Evolutionary conservation across 2,797 vertebrate species (phyloP), one percentile per base, ranked within the genome.

Genomic region (Erethizon dorsatum): DNA sequence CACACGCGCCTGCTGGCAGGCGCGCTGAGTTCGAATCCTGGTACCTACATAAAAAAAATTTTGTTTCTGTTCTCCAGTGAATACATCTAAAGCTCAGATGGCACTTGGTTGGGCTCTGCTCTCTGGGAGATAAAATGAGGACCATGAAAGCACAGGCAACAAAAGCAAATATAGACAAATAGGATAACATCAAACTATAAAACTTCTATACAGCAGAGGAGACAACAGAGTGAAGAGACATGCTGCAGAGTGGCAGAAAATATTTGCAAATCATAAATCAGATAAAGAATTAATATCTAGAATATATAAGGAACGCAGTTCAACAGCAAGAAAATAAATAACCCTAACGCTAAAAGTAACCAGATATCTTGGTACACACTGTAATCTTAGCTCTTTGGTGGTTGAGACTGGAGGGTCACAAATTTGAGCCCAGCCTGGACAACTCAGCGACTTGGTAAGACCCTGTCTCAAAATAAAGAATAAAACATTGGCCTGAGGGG

Each of bases 61-160:
- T 84, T 95, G 37, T 56, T 88, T 94, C 45, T 88, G n/a, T 71
- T 67, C 57, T 93, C 61, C 31, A 61, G n/a, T 77, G 33, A 83
- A 22, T 59, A 88, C 24, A 50, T 90, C 73, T 88, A 73, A 94
- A 90, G 7, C 22, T 83, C 54, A 41, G 67, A 71, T 78, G 65
- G 31, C 47, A 61, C 11, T 28, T 61, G 18, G 33, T 11, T 31
- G 7, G 31, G 13, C 37, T 75, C 31, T 57, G 26, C 77, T 73
- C 31, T 45, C 26, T 52, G n/a, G 10, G 77, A 83, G 47, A 63
- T 45, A 83, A 89, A 94, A 73, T 13, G 77, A 92, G 50, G n/a
- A 41, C 33, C 47, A 90, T 54, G 33, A 79, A 79, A 90, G 47
- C 75, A 41, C 47, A 22, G 88, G n/a, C 9, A 31, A 54, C 47